Conservation (phyloP, 2,113 vertebrate genomes). For the Microtus richardsoni region DNA sequence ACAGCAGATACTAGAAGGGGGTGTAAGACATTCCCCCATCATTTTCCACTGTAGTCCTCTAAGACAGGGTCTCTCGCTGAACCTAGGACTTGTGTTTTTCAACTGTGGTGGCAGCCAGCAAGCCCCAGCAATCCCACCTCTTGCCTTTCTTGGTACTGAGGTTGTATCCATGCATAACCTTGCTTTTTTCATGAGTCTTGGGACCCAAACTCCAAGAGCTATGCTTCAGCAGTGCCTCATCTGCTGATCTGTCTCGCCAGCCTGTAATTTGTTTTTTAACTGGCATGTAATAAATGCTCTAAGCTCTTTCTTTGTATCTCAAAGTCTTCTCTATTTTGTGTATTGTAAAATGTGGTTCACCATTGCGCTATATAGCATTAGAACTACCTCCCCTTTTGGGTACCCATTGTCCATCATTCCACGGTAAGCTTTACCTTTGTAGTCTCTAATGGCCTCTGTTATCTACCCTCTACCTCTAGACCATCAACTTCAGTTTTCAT, state of each 20-base stretch:
- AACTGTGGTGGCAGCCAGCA: not conserved
- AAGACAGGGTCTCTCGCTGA: not conserved
- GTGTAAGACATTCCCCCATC: not conserved
- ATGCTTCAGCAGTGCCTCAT: not conserved
- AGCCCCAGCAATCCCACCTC: not conserved
- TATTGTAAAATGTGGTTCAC: not conserved
- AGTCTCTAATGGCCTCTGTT: not conserved
- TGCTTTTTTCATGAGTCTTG: not conserved
- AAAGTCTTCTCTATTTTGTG: not conserved
- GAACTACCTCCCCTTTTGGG: not conserved
- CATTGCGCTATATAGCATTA: not conserved
- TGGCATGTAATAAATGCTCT: not conserved
- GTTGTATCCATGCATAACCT: not conserved
- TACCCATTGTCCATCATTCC: not conserved
- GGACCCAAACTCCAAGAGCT: too few species aligned
- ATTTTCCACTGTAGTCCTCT: not conserved
- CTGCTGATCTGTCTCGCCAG: not conserved
- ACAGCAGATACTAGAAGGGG: too few species aligned
- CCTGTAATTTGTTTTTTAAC: not conserved
- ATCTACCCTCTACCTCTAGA: not conserved
- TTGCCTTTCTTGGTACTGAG: not conserved
- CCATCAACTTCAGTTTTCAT: not conserved
- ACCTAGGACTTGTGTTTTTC: not conserved
- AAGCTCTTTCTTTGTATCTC: not conserved
- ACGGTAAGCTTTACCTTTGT: not conserved